phyloP scores from a whole-genome alignment of 2,113 vertebrate species.

The Tretioscincus oriximinensis region DNA sequence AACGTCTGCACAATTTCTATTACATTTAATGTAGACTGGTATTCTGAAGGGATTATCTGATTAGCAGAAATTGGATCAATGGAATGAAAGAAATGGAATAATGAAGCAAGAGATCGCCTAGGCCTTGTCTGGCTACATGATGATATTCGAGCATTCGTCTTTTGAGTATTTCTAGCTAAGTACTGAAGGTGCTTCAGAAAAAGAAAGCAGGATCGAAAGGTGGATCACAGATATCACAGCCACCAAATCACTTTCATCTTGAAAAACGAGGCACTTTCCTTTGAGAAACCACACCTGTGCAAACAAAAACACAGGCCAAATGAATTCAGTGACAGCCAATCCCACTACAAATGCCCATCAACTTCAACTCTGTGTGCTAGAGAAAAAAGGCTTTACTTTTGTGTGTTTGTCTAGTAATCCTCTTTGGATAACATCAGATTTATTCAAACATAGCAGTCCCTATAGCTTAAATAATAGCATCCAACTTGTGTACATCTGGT shows the following conservation, averaged over 20 bases:
- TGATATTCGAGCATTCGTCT: too few relatives aligned
- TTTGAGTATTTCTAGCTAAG: neutral
- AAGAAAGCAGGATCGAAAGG: slow-evolving; percentile 39
- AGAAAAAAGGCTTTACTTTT: slow-evolving; percentile 52
- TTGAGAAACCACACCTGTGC: slow-evolving; percentile 52
- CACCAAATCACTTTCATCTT: slow-evolving; percentile 54
- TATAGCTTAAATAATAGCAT: slow-evolving; percentile 56
- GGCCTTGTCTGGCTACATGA: slow-evolving; percentile 21
- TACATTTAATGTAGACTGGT: too few relatives aligned
- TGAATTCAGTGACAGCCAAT: slow-evolving; percentile 24
- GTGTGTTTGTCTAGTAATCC: slow-evolving; percentile 51
- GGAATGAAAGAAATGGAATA: slow-evolving; percentile 17
- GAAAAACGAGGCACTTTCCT: slow-evolving; percentile 44
- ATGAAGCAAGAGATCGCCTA: neutral
- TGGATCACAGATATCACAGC: slow-evolving; percentile 46
- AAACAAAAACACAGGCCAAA: slow-evolving; percentile 55
- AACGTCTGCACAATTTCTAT: too few relatives aligned
- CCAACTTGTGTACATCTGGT: slow-evolving; percentile 62
- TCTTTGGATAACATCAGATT: slow-evolving; percentile 60
- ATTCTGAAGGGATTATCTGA: too few relatives aligned
- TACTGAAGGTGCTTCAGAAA: neutral
- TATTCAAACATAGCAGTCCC: slow-evolving; percentile 47
- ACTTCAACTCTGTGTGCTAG: slow-evolving; percentile 4
- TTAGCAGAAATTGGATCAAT: too few relatives aligned
- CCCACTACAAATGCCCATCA: slow-evolving; percentile 55